Conservation (phyloP, 53 echinoderm and acorn worm species). For the Crossaster papposus region DNA sequence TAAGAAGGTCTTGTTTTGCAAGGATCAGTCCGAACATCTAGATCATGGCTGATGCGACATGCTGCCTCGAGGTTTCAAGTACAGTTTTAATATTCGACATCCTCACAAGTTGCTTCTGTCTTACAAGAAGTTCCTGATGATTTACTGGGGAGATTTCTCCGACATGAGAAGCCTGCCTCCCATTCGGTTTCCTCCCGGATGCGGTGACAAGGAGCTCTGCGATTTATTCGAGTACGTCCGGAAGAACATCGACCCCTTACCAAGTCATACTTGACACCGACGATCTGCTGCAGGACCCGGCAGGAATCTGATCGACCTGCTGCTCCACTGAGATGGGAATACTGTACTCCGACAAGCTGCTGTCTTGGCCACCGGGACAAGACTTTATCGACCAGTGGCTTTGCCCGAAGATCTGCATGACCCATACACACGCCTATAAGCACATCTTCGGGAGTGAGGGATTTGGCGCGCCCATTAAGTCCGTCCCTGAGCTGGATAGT, state of each 20-base stretch:
- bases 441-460: too few species aligned
- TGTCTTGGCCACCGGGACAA: background rate
- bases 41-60: background rate
- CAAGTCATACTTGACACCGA: background rate
- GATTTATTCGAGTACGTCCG: background rate
- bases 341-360: background rate
- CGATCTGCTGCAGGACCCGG: background rate
- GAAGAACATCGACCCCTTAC: background rate
- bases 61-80: constrained; percentile 3
- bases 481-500: too few species aligned
- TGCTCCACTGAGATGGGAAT: constrained; percentile 20
- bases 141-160: background rate
- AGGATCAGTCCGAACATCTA: background rate
- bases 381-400: too few species aligned
- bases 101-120: background rate
- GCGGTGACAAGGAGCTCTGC: background rate
- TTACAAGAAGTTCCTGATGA: background rate
- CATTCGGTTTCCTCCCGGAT: too few species aligned
- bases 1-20: background rate
- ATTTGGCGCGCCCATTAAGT: too few species aligned
- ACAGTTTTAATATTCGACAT: background rate
- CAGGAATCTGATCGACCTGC: background rate
- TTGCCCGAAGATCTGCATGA: too few species aligned
- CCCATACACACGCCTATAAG: too few species aligned
- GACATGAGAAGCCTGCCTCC: too few species aligned